Evolutionary conservation across 2,888 invertebrate species (phyloP), one percentile per base, ranked within the genome.

Genomic region (Eristalinus aeneus): DNA sequence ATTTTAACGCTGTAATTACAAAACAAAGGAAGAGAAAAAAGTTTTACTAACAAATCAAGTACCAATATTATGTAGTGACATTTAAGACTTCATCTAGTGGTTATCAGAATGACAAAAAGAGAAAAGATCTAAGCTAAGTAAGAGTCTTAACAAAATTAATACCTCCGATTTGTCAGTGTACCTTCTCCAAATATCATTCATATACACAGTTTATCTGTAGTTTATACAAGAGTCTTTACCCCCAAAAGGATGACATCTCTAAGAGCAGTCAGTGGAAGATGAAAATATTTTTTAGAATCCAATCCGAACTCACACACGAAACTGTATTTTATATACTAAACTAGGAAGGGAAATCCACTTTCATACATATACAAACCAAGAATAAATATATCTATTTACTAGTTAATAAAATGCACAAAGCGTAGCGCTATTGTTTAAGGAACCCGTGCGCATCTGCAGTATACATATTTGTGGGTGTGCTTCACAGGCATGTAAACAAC

Each of bases 161-260:
- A 80, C 75, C 79, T 79, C 79, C 79, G 79, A 75, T 20, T 71
- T 71, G 22, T 46, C 69, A 64, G 58, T 56, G 61, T 76, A 82
- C 67, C 72, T 76, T 39, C 27, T 71, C 36, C 54, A 36, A 32
- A n/a, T 39, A 46, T 46, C 46, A 46, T 46, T 16, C 46, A 16
- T 46, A 46, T 56, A 23, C 22, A 56, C 22, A 22, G 9, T 54
- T 56, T 56, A 23, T 34, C 16, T 65, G 23, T 16, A 64, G 10
- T 22, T 46, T 67, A 36, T 67, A 69, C 65, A 65, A 69, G 1
- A 64, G n/a, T 46, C 46, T 46, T 16, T 46, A 58, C 46, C 12
- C 23, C 11, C 0, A 34, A 46, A 20, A 72, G 27, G 27, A 22
- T 9, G 12, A 32, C 27, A 32, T 32, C 32, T n/a, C 11, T 32